These are phyloP conservation scores for Tupiocoris notatus DNA, from an alignment of 2,888 invertebrate species.

Conservation along the genomic window DNA sequence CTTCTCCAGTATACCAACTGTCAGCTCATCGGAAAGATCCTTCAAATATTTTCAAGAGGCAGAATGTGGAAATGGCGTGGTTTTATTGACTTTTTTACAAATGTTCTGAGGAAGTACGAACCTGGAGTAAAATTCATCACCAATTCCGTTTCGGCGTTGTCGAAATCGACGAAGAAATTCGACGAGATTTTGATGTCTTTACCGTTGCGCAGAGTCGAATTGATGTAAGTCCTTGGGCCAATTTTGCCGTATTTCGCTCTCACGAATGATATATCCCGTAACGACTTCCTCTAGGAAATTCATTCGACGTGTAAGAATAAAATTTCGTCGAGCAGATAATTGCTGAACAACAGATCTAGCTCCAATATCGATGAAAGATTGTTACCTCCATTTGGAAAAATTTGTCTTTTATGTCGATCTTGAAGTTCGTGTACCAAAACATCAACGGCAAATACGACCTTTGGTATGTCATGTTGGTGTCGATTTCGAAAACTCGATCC, in stretches of 20 bases:
- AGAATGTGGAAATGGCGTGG: no score
- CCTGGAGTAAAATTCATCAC: slow-evolving; percentile 68
- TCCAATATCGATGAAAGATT: background rate
- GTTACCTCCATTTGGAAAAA: slow-evolving; percentile 44
- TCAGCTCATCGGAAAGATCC: no score
- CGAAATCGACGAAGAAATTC: slow-evolving; percentile 60
- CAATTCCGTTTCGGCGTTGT: slow-evolving; percentile 62
- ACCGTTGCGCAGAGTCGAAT: slow-evolving; percentile 61
- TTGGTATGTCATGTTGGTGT: slow-evolving; percentile 50
- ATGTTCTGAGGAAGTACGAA: no score
- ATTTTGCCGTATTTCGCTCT: slow-evolving; percentile 46
- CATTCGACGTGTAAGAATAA: background rate
- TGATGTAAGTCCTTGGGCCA: slow-evolving; percentile 60
- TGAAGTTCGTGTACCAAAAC: slow-evolving; percentile 48
- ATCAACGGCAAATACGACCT: slow-evolving; percentile 49
- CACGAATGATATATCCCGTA: slow-evolving; percentile 46
- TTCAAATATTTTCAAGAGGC: no score
- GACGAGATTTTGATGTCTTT: slow-evolving; percentile 63
- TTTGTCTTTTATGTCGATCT: slow-evolving; percentile 41
- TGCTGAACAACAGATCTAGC: slow-evolving; percentile 3
- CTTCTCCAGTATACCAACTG: no score
- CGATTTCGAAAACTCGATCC: slow-evolving; percentile 41
- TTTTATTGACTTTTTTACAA: no score
- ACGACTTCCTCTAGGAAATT: slow-evolving; percentile 49
- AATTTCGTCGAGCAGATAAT: no score